Conservation (phyloP, 2,113 vertebrate species). For the Hippocampus barbouri region DNA sequence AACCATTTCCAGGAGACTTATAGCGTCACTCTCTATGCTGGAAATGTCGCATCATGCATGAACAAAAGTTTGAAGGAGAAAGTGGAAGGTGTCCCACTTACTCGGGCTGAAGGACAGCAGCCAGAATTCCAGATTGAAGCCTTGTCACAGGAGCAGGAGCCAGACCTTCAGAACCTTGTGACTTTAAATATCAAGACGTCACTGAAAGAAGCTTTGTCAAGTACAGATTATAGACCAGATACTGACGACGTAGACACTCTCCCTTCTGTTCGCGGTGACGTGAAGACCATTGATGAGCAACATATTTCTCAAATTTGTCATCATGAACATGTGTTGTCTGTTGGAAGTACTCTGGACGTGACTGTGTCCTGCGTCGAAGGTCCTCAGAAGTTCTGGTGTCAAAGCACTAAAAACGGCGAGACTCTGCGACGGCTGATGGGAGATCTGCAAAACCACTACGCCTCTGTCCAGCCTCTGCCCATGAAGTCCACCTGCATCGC, state of each 20-base stretch:
- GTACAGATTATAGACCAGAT: background rate
- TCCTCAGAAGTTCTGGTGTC: constrained; percentile 49
- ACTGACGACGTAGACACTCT: background rate
- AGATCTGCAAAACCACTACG: constrained; percentile 42
- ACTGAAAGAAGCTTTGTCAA: background rate
- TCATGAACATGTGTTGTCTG: constrained; percentile 8
- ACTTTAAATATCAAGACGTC: background rate
- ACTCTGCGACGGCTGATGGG: constrained; percentile 38
- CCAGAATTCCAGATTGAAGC: background rate
- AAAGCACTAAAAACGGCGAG: constrained; percentile 19
- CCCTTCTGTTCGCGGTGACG: background rate
- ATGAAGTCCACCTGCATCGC: constrained; percentile 33
- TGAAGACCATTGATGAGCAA: background rate
- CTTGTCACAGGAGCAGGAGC: background rate
- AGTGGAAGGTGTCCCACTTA: constrained; percentile 31
- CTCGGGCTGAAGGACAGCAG: constrained; percentile 1
- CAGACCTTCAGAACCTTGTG: constrained; percentile 10
- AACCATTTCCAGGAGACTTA: constrained; percentile 76
- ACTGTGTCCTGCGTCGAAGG: constrained; percentile 45
- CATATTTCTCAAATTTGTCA: background rate
- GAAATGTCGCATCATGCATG: constrained; percentile 65
- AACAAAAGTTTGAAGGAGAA: constrained; percentile 71
- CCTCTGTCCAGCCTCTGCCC: constrained; percentile 5
- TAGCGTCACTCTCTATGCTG: constrained; percentile 73
- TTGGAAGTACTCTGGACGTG: constrained; percentile 28